Evolutionary conservation across 2,888 invertebrate species (phyloP), one percentile per base, ranked within the genome.

Genomic region (Lithosia quadra): DNA sequence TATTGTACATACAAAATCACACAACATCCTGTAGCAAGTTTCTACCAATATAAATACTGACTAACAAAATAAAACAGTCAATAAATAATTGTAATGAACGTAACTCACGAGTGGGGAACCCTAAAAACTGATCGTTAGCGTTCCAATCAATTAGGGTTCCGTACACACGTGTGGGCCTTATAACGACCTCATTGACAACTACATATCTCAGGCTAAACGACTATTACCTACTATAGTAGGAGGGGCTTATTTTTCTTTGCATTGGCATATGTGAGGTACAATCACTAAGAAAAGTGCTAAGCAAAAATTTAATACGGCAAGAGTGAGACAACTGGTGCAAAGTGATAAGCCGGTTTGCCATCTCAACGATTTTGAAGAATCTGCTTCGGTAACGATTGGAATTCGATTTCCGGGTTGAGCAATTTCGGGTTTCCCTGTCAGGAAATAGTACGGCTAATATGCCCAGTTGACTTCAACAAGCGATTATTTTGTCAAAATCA

Each of bases 91-190:
- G 76, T 77, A 81, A 13, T 7, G 57, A 15, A 21, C 49, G 24
- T 80, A 78, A 83, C 33, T 75, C 74, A 69, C 77, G 82, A 79
- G 84, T 83, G 76, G 81, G 78, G 86, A 80, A 83, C 88, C 86
- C 88, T 84, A 81, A 84, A 85, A 85, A 73, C 82, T 79, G 75
- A 80, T 86, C 84, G 89, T 88, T 89, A 90, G 85, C 85, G 82
- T 81, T 70, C 75, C 74, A 66, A 80, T 81, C 79, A 88, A 88
- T 88, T 88, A 86, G 85, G 86, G 87, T 79, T 77, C 87, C 80
- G 82, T 79, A 74, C 61, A 56, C 75, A 70, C 74, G 73, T 66
- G 79, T 67, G 77, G 70, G 67, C 71, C 67, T 71, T 72, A 73
- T 75, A 71, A 80, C 72, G 67, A 74, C 59, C 77, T 79, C 72